Evolutionary conservation across 2,888 invertebrate species (phyloP).

Genomic region (Ryuthela nishihirai): DNA sequence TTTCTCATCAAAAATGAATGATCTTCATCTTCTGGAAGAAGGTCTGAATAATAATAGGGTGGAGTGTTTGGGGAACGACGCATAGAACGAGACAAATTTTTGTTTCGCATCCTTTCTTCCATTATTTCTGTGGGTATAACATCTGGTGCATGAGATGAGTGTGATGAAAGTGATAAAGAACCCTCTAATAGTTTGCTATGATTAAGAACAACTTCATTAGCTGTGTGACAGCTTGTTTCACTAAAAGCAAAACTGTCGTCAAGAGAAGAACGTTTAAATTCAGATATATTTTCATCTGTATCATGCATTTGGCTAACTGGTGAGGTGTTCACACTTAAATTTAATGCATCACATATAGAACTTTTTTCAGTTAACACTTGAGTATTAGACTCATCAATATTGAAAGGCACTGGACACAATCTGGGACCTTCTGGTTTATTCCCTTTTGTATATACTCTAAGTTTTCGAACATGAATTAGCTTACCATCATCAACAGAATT

Average conservation of each 20-base stretch:
- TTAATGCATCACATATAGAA: background rate
- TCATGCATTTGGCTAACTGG: background rate
- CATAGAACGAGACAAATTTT: conserved; percentile 7
- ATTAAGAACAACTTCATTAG: background rate
- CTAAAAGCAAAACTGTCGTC: conserved; percentile 8
- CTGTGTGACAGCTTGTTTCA: conserved; percentile 10
- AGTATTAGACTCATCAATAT: conserved; percentile 21
- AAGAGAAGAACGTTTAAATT: background rate
- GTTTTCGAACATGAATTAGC: conserved; percentile 24
- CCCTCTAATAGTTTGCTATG: background rate
- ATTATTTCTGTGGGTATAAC: conserved; percentile 18
- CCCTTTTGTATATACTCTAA: conserved; percentile 38
- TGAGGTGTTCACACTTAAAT: background rate
- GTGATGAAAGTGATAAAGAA: background rate
- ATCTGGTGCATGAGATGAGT: conserved; percentile 20
- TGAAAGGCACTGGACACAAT: conserved; percentile 27
- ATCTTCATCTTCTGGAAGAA: conserved; percentile 51
- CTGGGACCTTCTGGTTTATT: conserved; percentile 29
- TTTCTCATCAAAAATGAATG: no score
- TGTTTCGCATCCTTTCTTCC: conserved; percentile 14
- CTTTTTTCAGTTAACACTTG: conserved; percentile 15
- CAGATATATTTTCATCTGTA: background rate
- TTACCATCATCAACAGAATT: conserved; percentile 1
- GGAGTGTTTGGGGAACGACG: conserved; percentile 47
- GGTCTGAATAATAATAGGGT: conserved; percentile 82